Conservation (phyloP, 2,113 vertebrate species). For the Myrmecophaga tridactyla region DNA sequence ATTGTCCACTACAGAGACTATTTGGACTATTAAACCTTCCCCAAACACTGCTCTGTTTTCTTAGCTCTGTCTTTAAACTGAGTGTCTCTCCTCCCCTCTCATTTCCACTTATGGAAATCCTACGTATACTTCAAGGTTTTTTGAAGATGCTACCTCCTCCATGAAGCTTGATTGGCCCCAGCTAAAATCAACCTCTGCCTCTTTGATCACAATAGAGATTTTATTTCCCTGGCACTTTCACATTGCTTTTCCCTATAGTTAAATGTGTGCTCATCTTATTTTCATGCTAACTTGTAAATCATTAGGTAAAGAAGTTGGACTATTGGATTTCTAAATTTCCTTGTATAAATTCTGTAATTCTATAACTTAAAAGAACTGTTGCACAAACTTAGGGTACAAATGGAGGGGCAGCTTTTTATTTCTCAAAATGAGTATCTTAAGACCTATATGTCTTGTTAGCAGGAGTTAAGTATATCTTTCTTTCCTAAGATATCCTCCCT, state of each 20-base stretch:
- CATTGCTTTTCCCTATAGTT: neutral
- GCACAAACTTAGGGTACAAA: neutral
- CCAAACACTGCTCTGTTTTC: neutral
- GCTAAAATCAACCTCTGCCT: neutral
- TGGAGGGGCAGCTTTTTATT: neutral
- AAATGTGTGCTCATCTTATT: neutral
- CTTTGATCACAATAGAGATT: neutral
- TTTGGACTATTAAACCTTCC: neutral
- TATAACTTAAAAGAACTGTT: neutral
- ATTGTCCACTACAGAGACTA: neutral
- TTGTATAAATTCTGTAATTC: neutral
- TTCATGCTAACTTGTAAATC: neutral
- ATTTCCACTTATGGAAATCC: neutral
- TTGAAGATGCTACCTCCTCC: neutral
- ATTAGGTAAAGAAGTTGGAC: neutral
- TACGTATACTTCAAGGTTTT: neutral
- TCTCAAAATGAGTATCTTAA: neutral
- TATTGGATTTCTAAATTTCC: neutral
- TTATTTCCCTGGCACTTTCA: neutral
- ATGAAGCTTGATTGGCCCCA: neutral
- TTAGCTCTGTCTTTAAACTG: neutral
- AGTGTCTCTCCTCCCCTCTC: neutral
- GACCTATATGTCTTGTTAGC: neutral
- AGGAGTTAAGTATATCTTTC: neutral
- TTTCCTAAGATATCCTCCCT: neutral